Evolutionary conservation across 2,113 vertebrate genomes (phyloP), one percentile per base, ranked within the genome.

Genomic region (Myiagra hebetior): DNA sequence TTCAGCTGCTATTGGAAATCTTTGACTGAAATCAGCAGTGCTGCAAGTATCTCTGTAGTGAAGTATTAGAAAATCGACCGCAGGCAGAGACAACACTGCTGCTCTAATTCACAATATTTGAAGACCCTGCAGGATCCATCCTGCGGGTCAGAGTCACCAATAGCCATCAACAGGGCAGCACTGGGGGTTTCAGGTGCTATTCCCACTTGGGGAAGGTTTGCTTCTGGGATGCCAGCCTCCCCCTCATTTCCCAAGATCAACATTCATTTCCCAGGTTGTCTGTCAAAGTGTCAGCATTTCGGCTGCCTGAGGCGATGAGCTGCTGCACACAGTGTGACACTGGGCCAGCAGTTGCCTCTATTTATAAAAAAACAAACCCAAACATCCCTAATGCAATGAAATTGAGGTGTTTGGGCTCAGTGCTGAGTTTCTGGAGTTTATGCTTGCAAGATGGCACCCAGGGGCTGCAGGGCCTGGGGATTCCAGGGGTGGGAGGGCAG

Each of bases 211-310:
- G 49, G 33, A 82, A 65, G 50, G 41, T 62, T 91, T 82, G 28
- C 35, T 85, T 81, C 68, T 42, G 68, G 41, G 31, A 88, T 5
- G 8, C 21, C 59, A 91, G 73, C 24, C 91, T 91, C 59, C 52
- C 76, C 59, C 80, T 75, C 56, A 23, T 47, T 91, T 91, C 55
- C 77, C 37, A 19, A 47, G 68, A 88, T 56, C 76, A 72, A 10
- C 37, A 88, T 93, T 88, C 73, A 86, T 93, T 94, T 96, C 81
- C 79, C 83, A 50, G 41, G 37, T 5, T 76, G 62, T 74, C 69
- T 91, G 80, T 93, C 69, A 72, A 94, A 89, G 53, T 35, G 53
- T 73, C 65, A 49, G 47, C 23, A 11, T 76, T 72, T 52, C 9
- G 2, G n/a, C 4, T 60, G 47, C 84, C 52, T 22, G 22, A 20